Evolutionary conservation across 2,113 vertebrate genomes (phyloP).

Genomic region (Copsychus sechellarum): DNA sequence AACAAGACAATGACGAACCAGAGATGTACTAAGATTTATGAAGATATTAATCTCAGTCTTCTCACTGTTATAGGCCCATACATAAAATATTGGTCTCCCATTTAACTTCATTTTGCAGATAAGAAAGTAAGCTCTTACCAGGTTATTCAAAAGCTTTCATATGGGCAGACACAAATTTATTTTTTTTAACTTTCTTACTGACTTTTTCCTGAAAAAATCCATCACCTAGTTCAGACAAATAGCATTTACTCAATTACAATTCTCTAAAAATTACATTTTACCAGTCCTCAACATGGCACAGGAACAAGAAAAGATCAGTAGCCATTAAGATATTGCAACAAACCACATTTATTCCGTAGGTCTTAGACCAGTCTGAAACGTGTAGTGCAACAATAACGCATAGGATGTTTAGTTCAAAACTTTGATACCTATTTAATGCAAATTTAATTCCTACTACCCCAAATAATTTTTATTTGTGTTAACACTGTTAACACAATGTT

Average conservation of each 20-base stretch:
- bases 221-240: not conserved
- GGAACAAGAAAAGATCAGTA: not conserved
- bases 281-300: not conserved
- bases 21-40: not conserved
- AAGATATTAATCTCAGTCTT: not conserved
- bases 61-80: not conserved
- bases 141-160: not conserved
- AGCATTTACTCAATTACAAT: not conserved
- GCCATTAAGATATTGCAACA: not conserved
- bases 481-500: not conserved
- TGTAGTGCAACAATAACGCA: not conserved
- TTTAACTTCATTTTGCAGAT: not conserved
- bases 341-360: constrained; percentile 5
- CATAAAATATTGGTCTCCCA: not conserved
- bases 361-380: not conserved
- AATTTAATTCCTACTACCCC: not conserved
- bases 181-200: not conserved
- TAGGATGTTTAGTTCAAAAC: not conserved
- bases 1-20: not conserved
- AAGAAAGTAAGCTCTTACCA: not conserved
- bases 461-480: not conserved
- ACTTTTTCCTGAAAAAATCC: not conserved
- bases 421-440: not conserved
- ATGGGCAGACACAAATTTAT: accelerated
- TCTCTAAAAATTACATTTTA: not conserved